Evolutionary conservation across 2,113 vertebrate species (phyloP).

Genomic region (Hippocampus abdominalis): DNA sequence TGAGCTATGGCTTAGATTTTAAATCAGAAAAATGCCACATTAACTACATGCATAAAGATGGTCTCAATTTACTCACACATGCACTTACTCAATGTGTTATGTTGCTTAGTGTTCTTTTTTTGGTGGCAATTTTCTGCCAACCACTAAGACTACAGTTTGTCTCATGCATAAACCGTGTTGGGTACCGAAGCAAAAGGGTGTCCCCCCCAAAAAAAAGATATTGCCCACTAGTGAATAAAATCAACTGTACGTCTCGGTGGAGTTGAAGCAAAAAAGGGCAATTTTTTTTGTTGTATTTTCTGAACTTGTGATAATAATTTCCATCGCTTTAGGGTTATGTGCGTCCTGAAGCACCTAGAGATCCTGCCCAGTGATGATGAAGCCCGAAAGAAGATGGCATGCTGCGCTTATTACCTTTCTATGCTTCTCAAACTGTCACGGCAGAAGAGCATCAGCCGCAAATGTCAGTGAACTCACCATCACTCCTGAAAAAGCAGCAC

Average conservation of each 20-base stretch:
- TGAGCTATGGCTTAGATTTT: not conserved
- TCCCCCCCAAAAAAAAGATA: too few relatives aligned
- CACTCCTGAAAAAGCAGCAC: not conserved
- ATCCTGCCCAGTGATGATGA: constrained; percentile 64
- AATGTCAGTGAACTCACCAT: constrained; percentile 74
- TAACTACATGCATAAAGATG: too few relatives aligned
- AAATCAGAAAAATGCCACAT: not conserved
- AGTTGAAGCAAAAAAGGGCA: not conserved
- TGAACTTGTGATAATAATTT: not conserved
- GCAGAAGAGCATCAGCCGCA: constrained; percentile 72
- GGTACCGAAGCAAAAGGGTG: too few relatives aligned
- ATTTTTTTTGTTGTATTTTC: not conserved
- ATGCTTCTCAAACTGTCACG: constrained; percentile 77
- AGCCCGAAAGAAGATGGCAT: constrained; percentile 69
- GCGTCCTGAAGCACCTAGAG: constrained; percentile 77
- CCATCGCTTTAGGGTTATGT: constrained; percentile 52
- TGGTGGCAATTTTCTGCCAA: too few relatives aligned
- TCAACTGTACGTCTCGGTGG: not conserved
- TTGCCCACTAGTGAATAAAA: too few relatives aligned
- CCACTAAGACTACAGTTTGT: too few relatives aligned
- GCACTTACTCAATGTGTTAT: too few relatives aligned
- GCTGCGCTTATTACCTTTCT: constrained; percentile 84
- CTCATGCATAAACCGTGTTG: too few relatives aligned
- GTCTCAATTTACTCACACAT: too few relatives aligned
- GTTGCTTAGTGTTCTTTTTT: too few relatives aligned